Evolutionary conservation across 2,113 vertebrate species (phyloP), one percentile per base, ranked within the genome.

Genomic region (Anser brachyrhynchus): DNA sequence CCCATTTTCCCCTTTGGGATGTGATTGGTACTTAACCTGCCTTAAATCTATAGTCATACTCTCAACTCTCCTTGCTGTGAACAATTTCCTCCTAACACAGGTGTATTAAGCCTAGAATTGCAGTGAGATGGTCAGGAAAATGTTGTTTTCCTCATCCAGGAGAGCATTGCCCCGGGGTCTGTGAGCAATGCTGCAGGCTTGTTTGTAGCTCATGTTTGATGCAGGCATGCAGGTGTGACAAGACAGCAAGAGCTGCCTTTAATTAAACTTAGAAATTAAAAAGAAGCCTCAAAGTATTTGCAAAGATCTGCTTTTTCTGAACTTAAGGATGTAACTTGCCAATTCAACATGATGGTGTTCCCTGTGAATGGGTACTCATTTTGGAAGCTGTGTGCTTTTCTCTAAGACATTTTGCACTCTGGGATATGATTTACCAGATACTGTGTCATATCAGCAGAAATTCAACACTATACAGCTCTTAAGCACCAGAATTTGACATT

Each of bases 391-490:
- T 55, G 57, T 3, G 10, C 62, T 73, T 41, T 71, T 87, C 71
- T 89, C 84, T 73, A 76, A 74, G 58, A 58, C 10, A 25, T 21
- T 87, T 54, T 82, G 52, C 1, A 2, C 73, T 57, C 41, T 14
- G 26, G 41, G 25, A 29, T 67, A 54, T 16, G 39, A 31, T 91
- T 94, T 93, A 37, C 62, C 22, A 59, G 54, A 33, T 46, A 76
- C 73, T 91, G 66, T 96, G 77, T 89, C 71, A 18, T 37, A 92
- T 95, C 87, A 92, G 91, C 93, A 94, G 81, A 97, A 94, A 92
- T 77, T 51, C 67, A 59, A 49, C 61, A 76, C 92, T 80, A 82
- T 80, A 81, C 71, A 87, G 81, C 86, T 94, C 84, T 94, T 90
- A 91, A 93, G 77, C 49, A 85, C 59, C 67, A 85, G 67, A 92